Conservation (phyloP, 2,113 vertebrate genomes). For the Platysternon megacephalum region DNA sequence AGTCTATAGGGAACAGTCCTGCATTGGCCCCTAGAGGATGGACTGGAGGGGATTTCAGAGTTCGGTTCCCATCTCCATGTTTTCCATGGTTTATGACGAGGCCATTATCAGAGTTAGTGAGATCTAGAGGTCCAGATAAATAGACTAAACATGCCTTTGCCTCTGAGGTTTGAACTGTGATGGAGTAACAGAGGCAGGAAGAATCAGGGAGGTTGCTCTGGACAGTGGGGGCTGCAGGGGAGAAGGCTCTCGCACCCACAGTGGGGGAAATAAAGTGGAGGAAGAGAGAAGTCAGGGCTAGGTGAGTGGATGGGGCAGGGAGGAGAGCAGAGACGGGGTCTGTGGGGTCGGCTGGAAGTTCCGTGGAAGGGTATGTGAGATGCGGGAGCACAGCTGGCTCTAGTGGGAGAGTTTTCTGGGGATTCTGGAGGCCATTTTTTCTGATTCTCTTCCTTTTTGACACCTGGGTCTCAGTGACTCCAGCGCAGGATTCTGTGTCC, state of each 20-base stretch:
- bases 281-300: neutral
- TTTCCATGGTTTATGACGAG: neutral
- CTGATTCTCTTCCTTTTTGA: neutral
- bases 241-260: neutral
- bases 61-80: neutral
- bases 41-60: neutral
- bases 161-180: neutral
- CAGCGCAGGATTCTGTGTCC: slow-evolving; percentile 64
- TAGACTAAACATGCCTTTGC: neutral
- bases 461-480: slow-evolving; percentile 29
- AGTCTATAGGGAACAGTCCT: neutral
- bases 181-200: neutral
- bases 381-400: neutral
- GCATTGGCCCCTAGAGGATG: neutral
- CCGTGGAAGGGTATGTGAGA: neutral
- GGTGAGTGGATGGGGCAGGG: neutral
- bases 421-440: neutral
- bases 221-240: neutral
- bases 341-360: neutral
- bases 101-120: neutral
- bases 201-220: neutral
- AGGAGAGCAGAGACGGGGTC: neutral
- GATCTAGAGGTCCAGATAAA: rapidly evolving
- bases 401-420: neutral
- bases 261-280: neutral